phyloP scores from a whole-genome alignment of 2,888 invertebrate species.

The Urechis unicinctus region DNA sequence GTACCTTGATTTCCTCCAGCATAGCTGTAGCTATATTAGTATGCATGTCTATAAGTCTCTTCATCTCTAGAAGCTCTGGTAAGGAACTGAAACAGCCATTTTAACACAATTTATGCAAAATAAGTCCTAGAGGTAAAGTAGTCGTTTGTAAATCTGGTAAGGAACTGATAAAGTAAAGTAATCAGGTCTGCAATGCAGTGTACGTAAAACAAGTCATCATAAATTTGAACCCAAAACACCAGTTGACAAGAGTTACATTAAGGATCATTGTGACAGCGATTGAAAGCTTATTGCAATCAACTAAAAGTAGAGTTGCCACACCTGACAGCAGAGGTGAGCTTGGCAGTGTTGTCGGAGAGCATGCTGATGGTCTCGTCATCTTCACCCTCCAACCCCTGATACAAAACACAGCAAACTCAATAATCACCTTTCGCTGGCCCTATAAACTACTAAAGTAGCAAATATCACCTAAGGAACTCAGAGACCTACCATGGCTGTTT shows the following conservation, averaged over 20 bases:
- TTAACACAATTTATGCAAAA: not conserved
- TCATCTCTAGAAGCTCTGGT: slow-evolving; percentile 94
- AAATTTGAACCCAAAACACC: too few relatives aligned
- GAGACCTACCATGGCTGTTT: slow-evolving; percentile 71
- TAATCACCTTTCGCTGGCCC: not conserved
- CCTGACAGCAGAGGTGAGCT: slow-evolving; percentile 83
- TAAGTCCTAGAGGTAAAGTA: not conserved
- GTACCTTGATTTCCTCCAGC: slow-evolving; percentile 59
- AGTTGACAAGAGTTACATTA: too few relatives aligned
- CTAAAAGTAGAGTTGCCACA: too few relatives aligned
- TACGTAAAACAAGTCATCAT: too few relatives aligned
- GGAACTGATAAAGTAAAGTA: too few relatives aligned
- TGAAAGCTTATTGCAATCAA: too few relatives aligned
- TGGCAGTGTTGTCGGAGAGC: slow-evolving; percentile 61
- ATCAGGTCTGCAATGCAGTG: too few relatives aligned
- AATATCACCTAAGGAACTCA: not conserved
- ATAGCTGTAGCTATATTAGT: slow-evolving; percentile 87
- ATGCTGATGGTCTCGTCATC: slow-evolving; percentile 67
- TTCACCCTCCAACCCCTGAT: slow-evolving; percentile 80
- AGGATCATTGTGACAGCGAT: too few relatives aligned
- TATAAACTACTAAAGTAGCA: not conserved
- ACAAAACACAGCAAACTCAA: not conserved
- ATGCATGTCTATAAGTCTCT: slow-evolving; percentile 96
- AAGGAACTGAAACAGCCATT: slow-evolving; percentile 62
- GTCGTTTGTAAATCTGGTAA: too few relatives aligned